These are phyloP conservation scores for Automeris io DNA, from an alignment of 2,888 invertebrate genomes.

Conservation along the genomic window DNA sequence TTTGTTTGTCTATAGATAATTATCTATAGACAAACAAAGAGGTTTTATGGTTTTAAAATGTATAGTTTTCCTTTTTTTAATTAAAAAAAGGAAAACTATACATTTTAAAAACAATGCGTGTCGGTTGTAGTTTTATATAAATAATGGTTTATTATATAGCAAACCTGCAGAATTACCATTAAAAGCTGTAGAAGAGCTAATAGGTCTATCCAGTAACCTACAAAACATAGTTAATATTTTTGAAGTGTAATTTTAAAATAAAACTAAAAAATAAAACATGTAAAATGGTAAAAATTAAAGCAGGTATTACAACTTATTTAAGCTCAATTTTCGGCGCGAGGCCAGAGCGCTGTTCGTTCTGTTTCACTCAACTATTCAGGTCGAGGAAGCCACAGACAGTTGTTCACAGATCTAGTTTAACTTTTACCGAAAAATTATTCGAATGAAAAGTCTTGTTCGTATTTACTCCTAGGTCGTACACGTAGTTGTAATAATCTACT, in stretches of 20 bases:
- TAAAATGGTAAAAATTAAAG: slow-evolving; percentile 66
- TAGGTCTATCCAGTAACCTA: too few relatives aligned
- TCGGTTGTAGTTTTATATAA: too few relatives aligned
- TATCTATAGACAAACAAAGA: slow-evolving; percentile 37
- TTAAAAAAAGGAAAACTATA: slow-evolving; percentile 4
- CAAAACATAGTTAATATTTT: too few relatives aligned
- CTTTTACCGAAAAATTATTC: slow-evolving; percentile 34
- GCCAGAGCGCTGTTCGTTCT: slow-evolving; percentile 58
- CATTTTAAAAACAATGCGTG: too few relatives aligned
- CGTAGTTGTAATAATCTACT: neutral
- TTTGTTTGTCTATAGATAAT: slow-evolving; percentile 37
- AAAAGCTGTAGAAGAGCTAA: too few relatives aligned
- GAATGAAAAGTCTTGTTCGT: slow-evolving; percentile 13
- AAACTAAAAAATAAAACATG: slow-evolving; percentile 6
- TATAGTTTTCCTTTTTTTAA: slow-evolving; percentile 5
- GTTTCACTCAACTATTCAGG: slow-evolving; percentile 68
- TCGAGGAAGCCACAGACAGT: slow-evolving; percentile 64
- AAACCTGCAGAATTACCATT: too few relatives aligned
- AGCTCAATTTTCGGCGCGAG: slow-evolving; percentile 66
- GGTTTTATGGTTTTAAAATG: slow-evolving; percentile 34
- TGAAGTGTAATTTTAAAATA: neutral
- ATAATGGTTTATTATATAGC: too few relatives aligned
- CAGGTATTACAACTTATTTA: slow-evolving; percentile 70
- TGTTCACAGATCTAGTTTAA: slow-evolving; percentile 49
- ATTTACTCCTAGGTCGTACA: slow-evolving; percentile 17